These are phyloP conservation scores for Polypterus bichir DNA, from an alignment of 2,113 vertebrate genomes.

Conservation along the genomic window DNA sequence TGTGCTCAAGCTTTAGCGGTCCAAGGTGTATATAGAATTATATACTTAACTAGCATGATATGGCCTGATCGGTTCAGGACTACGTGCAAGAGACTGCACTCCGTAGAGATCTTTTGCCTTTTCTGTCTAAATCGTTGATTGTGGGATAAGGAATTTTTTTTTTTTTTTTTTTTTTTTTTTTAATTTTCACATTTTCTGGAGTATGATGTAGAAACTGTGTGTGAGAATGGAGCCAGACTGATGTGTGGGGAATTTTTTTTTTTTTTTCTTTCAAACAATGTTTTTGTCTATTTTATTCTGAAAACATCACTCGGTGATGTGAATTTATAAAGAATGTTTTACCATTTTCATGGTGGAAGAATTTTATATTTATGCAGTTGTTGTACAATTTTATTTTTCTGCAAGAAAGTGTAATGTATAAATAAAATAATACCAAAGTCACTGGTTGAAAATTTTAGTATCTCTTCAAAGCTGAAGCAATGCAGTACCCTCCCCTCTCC, in stretches of 20 bases:
- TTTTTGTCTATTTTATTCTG: constrained; percentile 49
- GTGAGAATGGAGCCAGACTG: constrained; percentile 47
- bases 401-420: constrained; percentile 89
- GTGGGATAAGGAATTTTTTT: constrained; percentile 32
- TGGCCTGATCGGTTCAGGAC: constrained; percentile 56
- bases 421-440: constrained; percentile 97
- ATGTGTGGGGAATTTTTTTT: constrained; percentile 60
- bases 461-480: constrained; percentile 83
- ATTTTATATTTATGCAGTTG: constrained; percentile 99
- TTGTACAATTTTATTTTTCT: constrained; percentile 97
- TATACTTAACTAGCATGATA: constrained; percentile 90
- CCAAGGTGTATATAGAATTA: constrained; percentile 67
- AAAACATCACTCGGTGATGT: constrained; percentile 83
- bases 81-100: constrained; percentile 67
- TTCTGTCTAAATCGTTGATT: constrained; percentile 38
- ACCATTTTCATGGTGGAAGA: constrained; percentile 98
- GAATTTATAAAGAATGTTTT: constrained; percentile 97
- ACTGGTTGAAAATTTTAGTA: constrained; percentile 77
- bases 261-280: constrained; percentile 33
- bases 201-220: constrained; percentile 52
- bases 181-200: constrained; percentile 33
- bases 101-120: constrained; percentile 52
- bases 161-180: constrained; percentile 17
- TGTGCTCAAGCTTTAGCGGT: constrained; percentile 77
- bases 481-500: constrained; percentile 60